These are phyloP conservation scores for Drosophila arizonae DNA, from an alignment of 1,140 invertebrate species.

Conservation along the genomic window DNA sequence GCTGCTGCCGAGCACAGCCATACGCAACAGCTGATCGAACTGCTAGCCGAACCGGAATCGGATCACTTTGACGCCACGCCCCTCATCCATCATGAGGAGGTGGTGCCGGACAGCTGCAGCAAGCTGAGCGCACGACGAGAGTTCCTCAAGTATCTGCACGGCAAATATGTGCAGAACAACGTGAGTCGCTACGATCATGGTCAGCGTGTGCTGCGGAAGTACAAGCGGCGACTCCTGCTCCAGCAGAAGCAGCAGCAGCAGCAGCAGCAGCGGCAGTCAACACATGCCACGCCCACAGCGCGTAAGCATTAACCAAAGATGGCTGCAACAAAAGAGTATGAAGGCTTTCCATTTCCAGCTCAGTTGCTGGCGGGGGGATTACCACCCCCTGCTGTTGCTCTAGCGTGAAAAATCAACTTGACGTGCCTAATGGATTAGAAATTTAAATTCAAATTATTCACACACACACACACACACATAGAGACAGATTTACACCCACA, in stretches of 20 bases:
- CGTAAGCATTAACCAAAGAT: conserved; percentile 50
- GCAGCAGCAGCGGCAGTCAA: background rate
- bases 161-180: conserved; percentile 70
- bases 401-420: conserved; percentile 10
- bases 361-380: background rate
- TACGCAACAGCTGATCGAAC: conserved; percentile 64
- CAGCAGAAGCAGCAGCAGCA: background rate
- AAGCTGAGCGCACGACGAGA: conserved; percentile 39
- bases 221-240: conserved; percentile 39
- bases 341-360: background rate
- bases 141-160: conserved; percentile 76
- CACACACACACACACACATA: conserved; percentile 36
- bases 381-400: too few species aligned
- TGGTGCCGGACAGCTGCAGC: conserved; percentile 55
- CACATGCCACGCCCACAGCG: conserved; percentile 1
- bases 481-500: conserved; percentile 17
- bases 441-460: conserved; percentile 48
- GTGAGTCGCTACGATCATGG: conserved; percentile 65
- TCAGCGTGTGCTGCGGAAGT: conserved; percentile 72
- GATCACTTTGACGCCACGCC: conserved; percentile 35
- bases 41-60: conserved; percentile 51
- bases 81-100: conserved; percentile 69
- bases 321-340: conserved; percentile 4
- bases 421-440: conserved; percentile 63
- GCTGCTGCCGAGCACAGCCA: conserved; percentile 28